A percentile compares a stretch with the other conserved stretches of the same genome.
Evolutionary conservation across 30 jellyfish, hydroid and myxozoan species (phyloP).

Genomic region (Catostylus mosaicus): DNA sequence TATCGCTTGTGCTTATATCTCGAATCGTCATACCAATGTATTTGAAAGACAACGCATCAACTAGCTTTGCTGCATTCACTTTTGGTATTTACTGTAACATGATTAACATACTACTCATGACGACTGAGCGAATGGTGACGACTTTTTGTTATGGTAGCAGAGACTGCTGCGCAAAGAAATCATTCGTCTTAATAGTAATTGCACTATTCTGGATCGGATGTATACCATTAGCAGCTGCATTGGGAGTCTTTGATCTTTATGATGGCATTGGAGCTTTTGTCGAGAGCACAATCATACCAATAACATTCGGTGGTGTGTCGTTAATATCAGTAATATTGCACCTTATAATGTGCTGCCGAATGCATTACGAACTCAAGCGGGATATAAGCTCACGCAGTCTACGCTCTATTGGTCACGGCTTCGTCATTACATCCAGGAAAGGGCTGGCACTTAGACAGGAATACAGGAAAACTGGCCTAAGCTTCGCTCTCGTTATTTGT

Average conservation of each 20-base stretch:
- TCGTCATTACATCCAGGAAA: slow-evolving; percentile 14
- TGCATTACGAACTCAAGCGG: slow-evolving; percentile 6
- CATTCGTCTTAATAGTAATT: slow-evolving; percentile 5
- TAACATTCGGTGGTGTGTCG: slow-evolving; percentile 10
- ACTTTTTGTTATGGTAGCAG: not conserved
- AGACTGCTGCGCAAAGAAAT: not conserved
- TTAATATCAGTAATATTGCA: slow-evolving; percentile 10
- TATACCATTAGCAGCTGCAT: slow-evolving; percentile 22
- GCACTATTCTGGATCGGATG: slow-evolving; percentile 27
- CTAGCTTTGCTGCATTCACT: slow-evolving; percentile 51
- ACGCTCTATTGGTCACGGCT: slow-evolving; percentile 51
- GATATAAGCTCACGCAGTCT: slow-evolving; percentile 7
- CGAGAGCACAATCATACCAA: slow-evolving; percentile 10
- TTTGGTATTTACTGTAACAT: slow-evolving; percentile 44
- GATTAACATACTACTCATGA: slow-evolving; percentile 25
- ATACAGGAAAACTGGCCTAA: slow-evolving; percentile 23
- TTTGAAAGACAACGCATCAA: slow-evolving; percentile 49
- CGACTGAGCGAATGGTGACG: slow-evolving; percentile 31
- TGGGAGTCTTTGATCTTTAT: slow-evolving; percentile 49
- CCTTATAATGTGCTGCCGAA: slow-evolving; percentile 17
- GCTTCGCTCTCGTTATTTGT: slow-evolving; percentile 26
- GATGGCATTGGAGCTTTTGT: slow-evolving; percentile 8
- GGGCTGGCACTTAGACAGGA: slow-evolving; percentile 38
- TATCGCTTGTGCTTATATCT: slow-evolving; percentile 27
- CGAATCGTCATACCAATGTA: slow-evolving; percentile 25